These are phyloP conservation scores for Zaprionus africanus DNA, from an alignment of 1,140 invertebrate genomes.

Conservation along the genomic window DNA sequence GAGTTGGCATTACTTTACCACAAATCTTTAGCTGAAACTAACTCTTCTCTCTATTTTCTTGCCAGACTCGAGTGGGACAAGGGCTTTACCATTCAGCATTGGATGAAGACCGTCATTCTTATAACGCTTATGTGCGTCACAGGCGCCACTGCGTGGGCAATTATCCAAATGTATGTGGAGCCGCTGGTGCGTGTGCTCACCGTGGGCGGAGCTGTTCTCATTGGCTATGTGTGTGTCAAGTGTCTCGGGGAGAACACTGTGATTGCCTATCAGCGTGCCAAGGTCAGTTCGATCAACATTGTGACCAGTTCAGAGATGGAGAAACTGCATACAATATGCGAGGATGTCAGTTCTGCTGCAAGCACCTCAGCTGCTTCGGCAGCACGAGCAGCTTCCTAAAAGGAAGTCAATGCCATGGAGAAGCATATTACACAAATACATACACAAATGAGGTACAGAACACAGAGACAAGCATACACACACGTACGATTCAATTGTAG, in stretches of 20 bases:
- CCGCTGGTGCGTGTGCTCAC: slow-evolving; percentile 91
- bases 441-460: slow-evolving; percentile 2
- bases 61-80: slow-evolving; percentile 91
- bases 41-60: not conserved
- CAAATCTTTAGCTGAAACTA: not conserved
- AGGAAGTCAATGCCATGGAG: slow-evolving; percentile 17
- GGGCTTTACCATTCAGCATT: slow-evolving; percentile 92
- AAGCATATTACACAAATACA: slow-evolving; percentile 36
- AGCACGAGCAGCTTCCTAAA: slow-evolving; percentile 54
- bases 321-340: slow-evolving; percentile 82
- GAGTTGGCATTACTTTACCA: slow-evolving; percentile 32
- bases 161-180: slow-evolving; percentile 91
- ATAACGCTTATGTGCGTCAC: slow-evolving; percentile 91
- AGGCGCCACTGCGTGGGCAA: slow-evolving; percentile 91
- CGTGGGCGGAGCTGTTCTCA: slow-evolving; percentile 91
- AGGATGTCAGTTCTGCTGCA: slow-evolving; percentile 68
- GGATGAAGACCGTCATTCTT: slow-evolving; percentile 88
- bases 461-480: slow-evolving; percentile 16
- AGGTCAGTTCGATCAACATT: slow-evolving; percentile 94
- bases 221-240: slow-evolving; percentile 93
- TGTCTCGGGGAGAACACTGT: slow-evolving; percentile 94
- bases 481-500: slow-evolving; percentile 52
- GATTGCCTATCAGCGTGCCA: slow-evolving; percentile 93
- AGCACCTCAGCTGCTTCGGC: slow-evolving; percentile 62
- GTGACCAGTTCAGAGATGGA: slow-evolving; percentile 85